Base-by-base conservation (phyloP, 1,140 invertebrate genomes). In the Drosophila ambigua region DNA sequence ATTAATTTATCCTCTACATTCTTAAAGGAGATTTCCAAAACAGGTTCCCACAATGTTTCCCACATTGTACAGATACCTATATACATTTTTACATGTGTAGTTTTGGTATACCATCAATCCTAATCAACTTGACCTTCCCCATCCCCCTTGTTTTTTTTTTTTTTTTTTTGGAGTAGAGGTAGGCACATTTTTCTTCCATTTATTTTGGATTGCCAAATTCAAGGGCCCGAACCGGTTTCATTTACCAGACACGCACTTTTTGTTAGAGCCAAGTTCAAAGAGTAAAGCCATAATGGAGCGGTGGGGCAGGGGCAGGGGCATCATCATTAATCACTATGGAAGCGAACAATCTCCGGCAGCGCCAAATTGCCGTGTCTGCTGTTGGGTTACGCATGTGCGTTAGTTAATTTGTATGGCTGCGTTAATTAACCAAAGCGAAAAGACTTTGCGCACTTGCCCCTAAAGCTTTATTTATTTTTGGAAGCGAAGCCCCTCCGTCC, bases 391-490 rank as follows among this genome's bases (percentile, higher is more conserved):
- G 84, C 83, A 88, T 77, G 76, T 89, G 84, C 83, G 75, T 88
- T 79, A 79, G 84, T 89, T 89, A 83, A 88, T 87, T 87, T 77
- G 83, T 87, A 88, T 66, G 71, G 66, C 58, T 62, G 64, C 77
- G 77, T 65, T 78, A 87, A 88, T 87, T 87, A 87, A 58, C 49
- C 78, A 63, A 69, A 72, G 58, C 64, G 45, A 76, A 84, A 55
- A 66, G 44, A 31, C 62, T 62, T 66, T 41, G 45, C 43, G 53
- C 26, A 64, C 54, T 68, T 68, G 41, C 53, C 35, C 46, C 28
- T 39, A 53, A 24, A 41, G 23, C 4, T 15, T 9, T 48, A 11
- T 44, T 50, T 16, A 16, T 0, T n/a, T 49, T 28, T 28, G 51
- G 71, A 45, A 9, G 44, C 23, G n/a, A 28, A 15, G 35, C 57